Percentiles rank a stretch among this genome's conserved stretches.
Conservation (phyloP, 2,888 invertebrate genomes). For the Carterocephalus palaemon region DNA sequence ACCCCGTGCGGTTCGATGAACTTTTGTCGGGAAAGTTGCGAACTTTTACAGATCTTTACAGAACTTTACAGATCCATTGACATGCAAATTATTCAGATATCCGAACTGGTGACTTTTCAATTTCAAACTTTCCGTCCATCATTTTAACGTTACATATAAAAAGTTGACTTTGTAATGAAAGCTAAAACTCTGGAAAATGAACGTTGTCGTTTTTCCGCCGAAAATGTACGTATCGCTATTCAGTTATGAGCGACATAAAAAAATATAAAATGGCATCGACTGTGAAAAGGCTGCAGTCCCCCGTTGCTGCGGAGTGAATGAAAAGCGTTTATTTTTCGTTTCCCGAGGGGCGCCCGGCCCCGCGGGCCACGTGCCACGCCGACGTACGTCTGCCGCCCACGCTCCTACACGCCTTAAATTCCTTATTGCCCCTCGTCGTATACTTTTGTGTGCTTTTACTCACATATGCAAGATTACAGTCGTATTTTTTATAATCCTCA, state of each 20-base stretch:
- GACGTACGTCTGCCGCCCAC: slow-evolving; percentile 6
- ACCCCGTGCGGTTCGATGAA: neutral
- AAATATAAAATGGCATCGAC: neutral
- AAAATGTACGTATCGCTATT: no score
- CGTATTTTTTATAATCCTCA: no score
- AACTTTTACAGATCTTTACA: neutral
- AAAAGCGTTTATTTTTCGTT: slow-evolving; percentile 20
- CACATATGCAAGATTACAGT: no score
- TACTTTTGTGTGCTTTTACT: no score
- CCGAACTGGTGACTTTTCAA: no score
- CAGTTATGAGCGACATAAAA: neutral
- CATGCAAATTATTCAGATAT: no score
- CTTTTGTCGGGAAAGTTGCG: slow-evolving; percentile 1
- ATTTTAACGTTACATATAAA: no score
- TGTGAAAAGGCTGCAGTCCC: slow-evolving; percentile 5
- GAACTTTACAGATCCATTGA: no score
- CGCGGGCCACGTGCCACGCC: slow-evolving; percentile 1
- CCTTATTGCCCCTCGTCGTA: slow-evolving; percentile 2
- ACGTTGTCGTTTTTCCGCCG: no score
- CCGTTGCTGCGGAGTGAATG: slow-evolving; percentile 10
- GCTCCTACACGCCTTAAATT: slow-evolving; percentile 6
- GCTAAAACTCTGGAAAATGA: no score
- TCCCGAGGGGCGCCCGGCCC: slow-evolving; percentile 5
- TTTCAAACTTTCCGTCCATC: no score
- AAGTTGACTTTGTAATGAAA: no score